Conservation (phyloP, 2,113 vertebrate genomes). For the Spea multiplicata region DNA sequence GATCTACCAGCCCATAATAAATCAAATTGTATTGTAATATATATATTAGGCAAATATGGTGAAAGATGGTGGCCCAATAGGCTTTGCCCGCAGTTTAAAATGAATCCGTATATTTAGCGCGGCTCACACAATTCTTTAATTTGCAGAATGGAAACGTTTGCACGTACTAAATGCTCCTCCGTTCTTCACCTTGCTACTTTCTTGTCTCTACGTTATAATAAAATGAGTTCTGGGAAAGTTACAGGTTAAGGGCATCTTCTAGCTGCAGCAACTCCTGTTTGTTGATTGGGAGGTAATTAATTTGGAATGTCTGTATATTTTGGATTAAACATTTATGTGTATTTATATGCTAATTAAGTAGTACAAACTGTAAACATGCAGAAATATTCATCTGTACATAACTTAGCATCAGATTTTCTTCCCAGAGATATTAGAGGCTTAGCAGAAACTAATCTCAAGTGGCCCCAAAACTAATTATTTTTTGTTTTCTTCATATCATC, state of each 20-base stretch:
- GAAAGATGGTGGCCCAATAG: too few species aligned
- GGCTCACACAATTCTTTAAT: too few species aligned
- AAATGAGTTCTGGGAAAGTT: background rate
- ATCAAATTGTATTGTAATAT: too few species aligned
- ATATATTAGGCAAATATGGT: too few species aligned
- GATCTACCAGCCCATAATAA: too few species aligned
- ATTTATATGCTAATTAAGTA: conserved; percentile 40
- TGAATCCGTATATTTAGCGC: too few species aligned
- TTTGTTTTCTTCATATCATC: conserved; percentile 43
- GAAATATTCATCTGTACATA: conserved; percentile 42
- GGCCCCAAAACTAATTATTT: conserved; percentile 44
- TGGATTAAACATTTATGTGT: conserved; percentile 41
- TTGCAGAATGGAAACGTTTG: too few species aligned
- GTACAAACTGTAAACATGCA: conserved; percentile 42
- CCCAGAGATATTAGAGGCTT: conserved; percentile 41
- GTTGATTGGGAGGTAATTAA: conserved; percentile 38
- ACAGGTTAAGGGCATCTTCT: conserved; percentile 27
- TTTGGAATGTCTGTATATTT: conserved; percentile 37
- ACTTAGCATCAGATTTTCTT: conserved; percentile 39
- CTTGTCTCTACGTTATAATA: background rate
- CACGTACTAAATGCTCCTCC: too few species aligned
- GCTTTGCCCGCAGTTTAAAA: too few species aligned
- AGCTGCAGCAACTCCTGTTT: conserved; percentile 1
- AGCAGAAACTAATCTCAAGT: conserved; percentile 31
- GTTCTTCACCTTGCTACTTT: too few species aligned